phyloP scores from a whole-genome alignment of 2,797 vertebrate species.

The Phataginus tetradactyla region DNA sequence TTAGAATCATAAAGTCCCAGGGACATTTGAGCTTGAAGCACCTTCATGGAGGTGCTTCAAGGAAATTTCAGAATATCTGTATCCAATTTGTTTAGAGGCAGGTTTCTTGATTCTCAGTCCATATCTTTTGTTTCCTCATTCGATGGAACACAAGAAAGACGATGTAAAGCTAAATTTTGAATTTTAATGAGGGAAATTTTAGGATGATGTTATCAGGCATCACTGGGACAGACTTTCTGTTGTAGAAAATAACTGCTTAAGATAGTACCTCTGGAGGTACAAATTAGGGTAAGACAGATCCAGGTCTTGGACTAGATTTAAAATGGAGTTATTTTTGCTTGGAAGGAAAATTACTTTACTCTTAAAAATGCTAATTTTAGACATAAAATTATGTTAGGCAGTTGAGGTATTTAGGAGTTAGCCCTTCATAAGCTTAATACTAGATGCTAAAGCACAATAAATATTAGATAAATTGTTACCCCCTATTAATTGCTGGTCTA shows the following conservation, averaged over 20 bases:
- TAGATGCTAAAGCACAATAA: not conserved
- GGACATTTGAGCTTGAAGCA: not conserved
- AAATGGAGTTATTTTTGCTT: not conserved
- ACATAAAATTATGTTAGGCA: not conserved
- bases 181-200: not conserved
- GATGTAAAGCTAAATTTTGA: not conserved
- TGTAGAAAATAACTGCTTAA: not conserved
- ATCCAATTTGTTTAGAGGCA: not conserved
- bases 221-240: not conserved
- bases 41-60: not conserved
- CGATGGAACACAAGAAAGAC: not conserved
- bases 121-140: not conserved
- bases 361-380: constrained; percentile 7
- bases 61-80: not conserved
- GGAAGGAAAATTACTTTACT: not conserved
- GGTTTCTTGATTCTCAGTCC: not conserved
- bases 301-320: not conserved
- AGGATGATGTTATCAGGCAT: not conserved
- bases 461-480: not conserved
- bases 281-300: not conserved
- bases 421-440: not conserved
- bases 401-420: not conserved
- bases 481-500: not conserved
- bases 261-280: not conserved
- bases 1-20: not conserved